phyloP scores from a whole-genome alignment of 1,140 invertebrate genomes.

The Neomicropteryx cornuta region DNA sequence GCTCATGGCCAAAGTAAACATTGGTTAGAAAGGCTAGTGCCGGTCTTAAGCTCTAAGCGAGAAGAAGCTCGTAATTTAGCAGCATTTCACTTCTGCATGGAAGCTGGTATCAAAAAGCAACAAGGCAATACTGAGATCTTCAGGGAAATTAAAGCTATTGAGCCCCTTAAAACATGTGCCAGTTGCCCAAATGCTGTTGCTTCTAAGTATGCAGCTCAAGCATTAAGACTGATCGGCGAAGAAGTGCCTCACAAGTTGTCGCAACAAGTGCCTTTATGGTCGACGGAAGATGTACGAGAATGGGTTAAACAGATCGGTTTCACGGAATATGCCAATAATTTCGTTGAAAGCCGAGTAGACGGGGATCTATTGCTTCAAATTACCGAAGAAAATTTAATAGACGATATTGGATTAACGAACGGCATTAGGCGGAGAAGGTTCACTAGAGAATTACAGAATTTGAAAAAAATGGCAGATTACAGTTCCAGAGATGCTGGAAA shows the following conservation, averaged over 20 bases:
- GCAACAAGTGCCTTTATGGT: conserved; percentile 97
- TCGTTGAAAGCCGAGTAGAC: conserved; percentile 88
- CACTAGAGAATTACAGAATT: conserved; percentile 82
- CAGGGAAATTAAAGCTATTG: conserved; percentile 88
- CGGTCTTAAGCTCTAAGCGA: conserved; percentile 89
- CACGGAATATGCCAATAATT: conserved; percentile 67
- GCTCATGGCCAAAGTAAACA: conserved; percentile 94
- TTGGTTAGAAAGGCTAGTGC: conserved; percentile 88
- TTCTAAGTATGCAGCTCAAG: conserved; percentile 94
- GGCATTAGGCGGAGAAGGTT: conserved; percentile 91
- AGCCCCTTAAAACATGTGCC: conserved; percentile 91
- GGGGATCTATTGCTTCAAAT: conserved; percentile 94
- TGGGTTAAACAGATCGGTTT: conserved; percentile 99
- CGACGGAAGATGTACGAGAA: conserved; percentile 87
- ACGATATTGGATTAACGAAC: conserved; percentile 89
- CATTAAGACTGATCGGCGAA: conserved; percentile 89
- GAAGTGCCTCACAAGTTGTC: conserved; percentile 95
- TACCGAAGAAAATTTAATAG: conserved; percentile 81
- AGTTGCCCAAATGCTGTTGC: conserved; percentile 96
- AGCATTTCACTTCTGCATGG: conserved; percentile 99
- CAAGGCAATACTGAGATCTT: conserved; percentile 94
- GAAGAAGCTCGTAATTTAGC: conserved; percentile 94
- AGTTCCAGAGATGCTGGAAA: conserved; percentile 86
- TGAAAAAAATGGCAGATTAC: conserved; percentile 97
- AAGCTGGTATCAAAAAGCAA: conserved; percentile 94